A percentile compares a stretch with the other conserved stretches of the same genome.
These are phyloP conservation scores for Leptinotarsa peninsularis DNA, from an alignment of 2,888 invertebrate species.

Conservation along the genomic window DNA sequence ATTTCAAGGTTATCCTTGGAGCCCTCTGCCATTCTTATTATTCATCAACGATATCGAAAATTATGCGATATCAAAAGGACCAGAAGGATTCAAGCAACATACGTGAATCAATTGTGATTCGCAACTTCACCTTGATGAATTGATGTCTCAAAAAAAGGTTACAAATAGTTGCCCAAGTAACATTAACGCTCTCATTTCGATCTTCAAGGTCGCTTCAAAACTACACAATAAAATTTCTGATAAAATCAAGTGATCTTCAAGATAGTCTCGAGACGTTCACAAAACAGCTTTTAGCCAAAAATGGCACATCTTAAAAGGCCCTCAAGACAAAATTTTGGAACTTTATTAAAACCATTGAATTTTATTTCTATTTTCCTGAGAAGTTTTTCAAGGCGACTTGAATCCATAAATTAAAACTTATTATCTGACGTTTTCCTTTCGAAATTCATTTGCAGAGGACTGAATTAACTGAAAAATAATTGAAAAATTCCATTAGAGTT, in stretches of 20 bases:
- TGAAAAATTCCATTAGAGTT: not conserved
- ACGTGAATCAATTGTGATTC: too few species aligned
- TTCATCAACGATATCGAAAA: too few species aligned
- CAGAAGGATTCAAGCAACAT: too few species aligned
- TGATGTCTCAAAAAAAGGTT: too few species aligned
- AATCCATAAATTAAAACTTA: slow-evolving; percentile 10
- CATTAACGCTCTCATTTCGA: not conserved
- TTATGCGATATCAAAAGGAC: too few species aligned
- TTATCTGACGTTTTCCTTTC: slow-evolving; percentile 4
- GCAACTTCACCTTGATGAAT: too few species aligned
- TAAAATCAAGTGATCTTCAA: not conserved
- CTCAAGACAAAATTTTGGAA: not conserved
- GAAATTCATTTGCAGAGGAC: not conserved
- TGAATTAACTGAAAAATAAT: not conserved
- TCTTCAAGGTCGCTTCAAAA: slow-evolving; percentile 4
- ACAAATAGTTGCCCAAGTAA: not conserved
- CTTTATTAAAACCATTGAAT: not conserved
- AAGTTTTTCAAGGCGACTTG: not conserved
- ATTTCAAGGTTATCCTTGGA: not conserved
- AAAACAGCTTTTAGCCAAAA: not conserved
- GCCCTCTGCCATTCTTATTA: too few species aligned
- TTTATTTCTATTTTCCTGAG: not conserved
- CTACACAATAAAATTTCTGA: slow-evolving; percentile 7
- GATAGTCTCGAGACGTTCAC: not conserved
- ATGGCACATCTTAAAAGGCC: not conserved